Evolutionary conservation across 1,140 invertebrate genomes (phyloP), one percentile per base, ranked within the genome.

Genomic region (Chelonus insularis): DNA sequence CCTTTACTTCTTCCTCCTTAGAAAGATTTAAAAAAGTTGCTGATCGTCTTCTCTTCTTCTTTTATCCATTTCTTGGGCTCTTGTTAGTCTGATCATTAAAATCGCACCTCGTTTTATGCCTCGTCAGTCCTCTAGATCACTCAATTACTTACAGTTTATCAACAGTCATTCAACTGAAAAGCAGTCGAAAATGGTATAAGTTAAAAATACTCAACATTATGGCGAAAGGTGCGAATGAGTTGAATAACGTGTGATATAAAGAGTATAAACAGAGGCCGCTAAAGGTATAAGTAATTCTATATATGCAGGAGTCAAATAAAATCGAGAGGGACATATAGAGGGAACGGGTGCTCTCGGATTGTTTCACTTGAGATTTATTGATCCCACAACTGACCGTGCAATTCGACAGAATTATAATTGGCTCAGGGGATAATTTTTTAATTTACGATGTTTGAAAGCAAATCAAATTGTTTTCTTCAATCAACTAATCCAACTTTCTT

Each of bases 401-500:
- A 72, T 71, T 70, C 57, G 67, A 72, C 69, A 72, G 70, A 73
- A 73, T 73, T 73, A 70, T 73, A 73, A 73, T 73, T 73, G 72
- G 70, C 60, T 71, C 55, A 58, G 41, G 70, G 57, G 50, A 43
- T 69, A 72, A 73, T 73, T 72, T 72, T 70, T 72, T 73, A 72
- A 73, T 72, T 73, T 72, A 72, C 63, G 67, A 73, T 37, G 43
- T 36, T 51, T 57, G 25, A 59, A 63, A 37, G 34, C 43, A 12
- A 37, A 52, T 37, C 8, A 58, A 70, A 70, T 65, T 57, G 56
- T 68, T 63, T 65, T 68, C 65, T 62, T 47, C 32, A 8, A 8
- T 59, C 48, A 65, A 58, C 45, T 37, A 45, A 48, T 56, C 52
- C 67, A 66, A 60, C 62, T 63, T 54, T 58, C 57, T 58, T 47